These are phyloP conservation scores for Melopsittacus undulatus DNA, from an alignment of 2,797 vertebrate species.

Conservation along the genomic window DNA sequence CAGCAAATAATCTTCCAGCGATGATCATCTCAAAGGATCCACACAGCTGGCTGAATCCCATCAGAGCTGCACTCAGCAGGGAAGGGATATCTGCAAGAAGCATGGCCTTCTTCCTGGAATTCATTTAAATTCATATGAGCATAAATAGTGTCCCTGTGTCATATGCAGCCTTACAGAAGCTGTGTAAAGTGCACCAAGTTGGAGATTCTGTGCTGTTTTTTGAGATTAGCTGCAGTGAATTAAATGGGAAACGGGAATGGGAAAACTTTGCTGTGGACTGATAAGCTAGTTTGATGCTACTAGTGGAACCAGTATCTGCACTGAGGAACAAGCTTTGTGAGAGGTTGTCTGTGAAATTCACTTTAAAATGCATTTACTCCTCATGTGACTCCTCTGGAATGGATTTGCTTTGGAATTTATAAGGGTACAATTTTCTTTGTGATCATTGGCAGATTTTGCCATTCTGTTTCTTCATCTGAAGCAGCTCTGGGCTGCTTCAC, in stretches of 20 bases:
- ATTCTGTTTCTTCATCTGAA: background rate
- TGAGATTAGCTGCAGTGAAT: background rate
- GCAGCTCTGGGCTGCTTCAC: background rate
- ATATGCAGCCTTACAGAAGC: background rate
- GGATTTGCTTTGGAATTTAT: background rate
- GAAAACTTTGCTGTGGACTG: background rate
- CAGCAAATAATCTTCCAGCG: constrained; percentile 79
- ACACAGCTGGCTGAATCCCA: constrained; percentile 77
- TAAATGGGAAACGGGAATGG: background rate
- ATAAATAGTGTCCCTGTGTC: background rate
- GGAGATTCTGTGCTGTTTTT: background rate
- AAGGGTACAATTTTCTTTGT: background rate
- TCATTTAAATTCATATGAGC: background rate
- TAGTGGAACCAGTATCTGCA: background rate
- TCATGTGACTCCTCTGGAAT: background rate
- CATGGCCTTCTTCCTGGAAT: constrained; percentile 81
- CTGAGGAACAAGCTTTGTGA: background rate
- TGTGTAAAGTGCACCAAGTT: background rate
- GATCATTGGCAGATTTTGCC: background rate
- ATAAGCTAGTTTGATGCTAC: background rate
- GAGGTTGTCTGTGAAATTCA: background rate
- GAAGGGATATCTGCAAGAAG: constrained; percentile 73
- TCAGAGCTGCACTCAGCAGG: constrained; percentile 72
- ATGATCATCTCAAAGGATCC: constrained; percentile 87
- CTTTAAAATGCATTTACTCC: background rate